phyloP scores from a whole-genome alignment of 2,113 vertebrate genomes.

The Laticauda laticaudata region DNA sequence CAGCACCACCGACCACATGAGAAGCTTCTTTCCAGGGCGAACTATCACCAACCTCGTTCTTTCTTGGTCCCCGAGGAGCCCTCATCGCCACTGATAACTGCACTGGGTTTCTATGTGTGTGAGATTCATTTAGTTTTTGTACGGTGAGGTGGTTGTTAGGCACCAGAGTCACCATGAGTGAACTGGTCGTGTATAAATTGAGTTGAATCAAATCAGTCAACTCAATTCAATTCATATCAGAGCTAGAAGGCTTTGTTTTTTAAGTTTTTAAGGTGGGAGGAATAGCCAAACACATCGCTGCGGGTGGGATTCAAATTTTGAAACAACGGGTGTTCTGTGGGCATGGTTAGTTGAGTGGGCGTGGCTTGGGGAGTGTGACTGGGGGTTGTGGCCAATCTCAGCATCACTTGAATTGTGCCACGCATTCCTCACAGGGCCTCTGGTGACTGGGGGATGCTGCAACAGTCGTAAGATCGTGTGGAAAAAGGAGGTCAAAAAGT shows the following conservation, averaged over 20 bases:
- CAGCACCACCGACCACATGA: neutral
- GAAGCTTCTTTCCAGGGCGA: neutral
- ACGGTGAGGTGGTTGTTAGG: neutral
- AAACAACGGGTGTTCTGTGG: too few relatives aligned
- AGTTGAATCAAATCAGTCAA: neutral
- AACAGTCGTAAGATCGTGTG: too few relatives aligned
- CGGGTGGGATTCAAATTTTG: too few relatives aligned
- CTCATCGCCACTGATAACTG: neutral
- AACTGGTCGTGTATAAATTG: neutral
- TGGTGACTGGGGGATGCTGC: too few relatives aligned
- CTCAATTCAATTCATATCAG: too few relatives aligned
- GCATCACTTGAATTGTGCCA: too few relatives aligned
- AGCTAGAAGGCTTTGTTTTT: neutral
- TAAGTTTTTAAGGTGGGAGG: neutral
- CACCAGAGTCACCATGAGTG: neutral
- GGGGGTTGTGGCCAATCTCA: too few relatives aligned
- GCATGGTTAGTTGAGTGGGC: too few relatives aligned
- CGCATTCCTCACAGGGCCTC: too few relatives aligned
- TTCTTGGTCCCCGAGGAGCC: neutral
- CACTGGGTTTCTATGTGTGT: neutral
- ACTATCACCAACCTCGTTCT: neutral
- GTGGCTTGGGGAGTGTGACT: too few relatives aligned
- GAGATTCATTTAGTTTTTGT: neutral
- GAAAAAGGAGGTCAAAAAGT: too few relatives aligned
- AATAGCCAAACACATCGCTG: neutral